A percentile compares a stretch with the other conserved stretches of the same genome.
These are phyloP conservation scores for Gopherus evgoodei DNA, from an alignment of 2,113 vertebrate genomes.

Conservation along the genomic window DNA sequence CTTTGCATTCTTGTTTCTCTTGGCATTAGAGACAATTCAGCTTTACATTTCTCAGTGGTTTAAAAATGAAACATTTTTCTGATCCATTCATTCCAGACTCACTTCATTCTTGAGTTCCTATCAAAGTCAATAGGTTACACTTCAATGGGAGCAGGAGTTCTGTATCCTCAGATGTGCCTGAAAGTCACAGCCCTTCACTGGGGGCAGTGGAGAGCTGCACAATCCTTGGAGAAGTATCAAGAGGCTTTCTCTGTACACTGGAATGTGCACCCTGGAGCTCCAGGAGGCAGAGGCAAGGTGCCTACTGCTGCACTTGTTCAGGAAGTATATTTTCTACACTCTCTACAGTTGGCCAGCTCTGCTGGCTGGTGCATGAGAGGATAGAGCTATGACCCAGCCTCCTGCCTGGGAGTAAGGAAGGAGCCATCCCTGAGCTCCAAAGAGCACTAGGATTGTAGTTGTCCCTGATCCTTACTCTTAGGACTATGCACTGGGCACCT, in stretches of 20 bases:
- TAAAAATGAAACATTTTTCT: not conserved
- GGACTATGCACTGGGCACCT: too few species aligned
- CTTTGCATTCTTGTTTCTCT: not conserved
- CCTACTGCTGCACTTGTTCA: not conserved
- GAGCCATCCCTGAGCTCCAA: too few species aligned
- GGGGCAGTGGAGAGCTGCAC: not conserved
- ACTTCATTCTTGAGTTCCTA: constrained; percentile 1
- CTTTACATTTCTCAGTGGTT: not conserved
- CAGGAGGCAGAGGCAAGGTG: not conserved
- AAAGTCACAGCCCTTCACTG: not conserved
- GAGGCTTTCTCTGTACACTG: too few species aligned
- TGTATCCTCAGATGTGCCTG: not conserved
- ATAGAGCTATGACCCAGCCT: not conserved
- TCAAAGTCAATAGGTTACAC: not conserved
- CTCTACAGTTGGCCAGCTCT: not conserved
- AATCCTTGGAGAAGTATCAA: rapidly evolving
- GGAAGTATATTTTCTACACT: not conserved
- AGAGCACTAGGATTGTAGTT: not conserved
- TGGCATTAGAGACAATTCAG: not conserved
- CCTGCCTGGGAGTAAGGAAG: not conserved
- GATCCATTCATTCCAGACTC: rapidly evolving
- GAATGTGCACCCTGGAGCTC: rapidly evolving
- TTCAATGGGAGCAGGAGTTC: not conserved
- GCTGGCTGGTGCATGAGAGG: not conserved
- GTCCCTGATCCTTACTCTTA: not conserved